Base-by-base conservation (phyloP, 2,888 invertebrate species). In the Limnephilus lunatus region DNA sequence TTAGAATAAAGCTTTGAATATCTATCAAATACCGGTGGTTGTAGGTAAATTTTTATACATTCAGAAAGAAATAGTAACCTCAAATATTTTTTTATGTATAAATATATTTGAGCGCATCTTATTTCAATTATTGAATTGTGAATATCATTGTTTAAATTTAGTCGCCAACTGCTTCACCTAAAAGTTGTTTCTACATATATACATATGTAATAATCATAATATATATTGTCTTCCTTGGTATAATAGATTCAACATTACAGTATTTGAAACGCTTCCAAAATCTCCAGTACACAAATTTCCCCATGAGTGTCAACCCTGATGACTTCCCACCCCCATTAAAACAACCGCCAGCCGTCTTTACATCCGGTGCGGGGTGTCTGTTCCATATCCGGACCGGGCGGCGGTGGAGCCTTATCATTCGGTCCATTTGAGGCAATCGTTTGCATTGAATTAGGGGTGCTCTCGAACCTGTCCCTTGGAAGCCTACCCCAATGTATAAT, bases 351-450 rank as follows among this genome's bases (percentile, higher is more conserved):
- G 82, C 53, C 91, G 89, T 85, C 53, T 89, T 89, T 89, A 91
- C 91, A 68, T 91, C 91, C 91, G 89, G 91, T 89, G 32, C 88
- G 48, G 88, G 82, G 89, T 83, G 91, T 91, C 91, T 68, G 9
- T 68, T 68, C 68, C 68, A 68, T 68, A 68, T 68, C 68, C 68
- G 82, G 53, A 85, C 80, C 89, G 25, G 89, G 83, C 48, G 89
- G 89, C 91, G 91, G 81, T 81, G 85, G 83, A 89, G 89, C 88
- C 91, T 91, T 91, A 91, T 91, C 91, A 91, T 89, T 44, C 91
- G 91, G 83, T 83, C 91, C 91, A 91, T 91, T 91, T 91, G 91
- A 91, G 91, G 31, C 31, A 91, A 87, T 91, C 87, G 87, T 87
- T 91, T 91, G 87, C 91, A 91, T 91, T 91, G 31, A 48, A 86